A percentile compares a stretch with the other conserved stretches of the same genome.
Evolutionary conservation across 2,113 vertebrate species (phyloP).

Genomic region (Forbesichthys papilliferus): DNA sequence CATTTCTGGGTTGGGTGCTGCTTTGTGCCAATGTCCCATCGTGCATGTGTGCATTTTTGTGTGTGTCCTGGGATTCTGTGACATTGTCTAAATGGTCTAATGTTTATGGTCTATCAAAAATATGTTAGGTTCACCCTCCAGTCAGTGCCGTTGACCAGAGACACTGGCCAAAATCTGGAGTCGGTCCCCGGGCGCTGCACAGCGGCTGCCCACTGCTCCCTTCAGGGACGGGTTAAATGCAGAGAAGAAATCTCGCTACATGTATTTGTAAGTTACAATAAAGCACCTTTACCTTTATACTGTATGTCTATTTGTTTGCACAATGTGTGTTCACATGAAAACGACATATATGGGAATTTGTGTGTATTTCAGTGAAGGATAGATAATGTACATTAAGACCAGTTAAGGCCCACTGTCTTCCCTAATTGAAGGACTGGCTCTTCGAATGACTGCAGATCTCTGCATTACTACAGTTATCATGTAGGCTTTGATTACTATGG

Average conservation of each 20-base stretch:
- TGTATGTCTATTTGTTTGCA: no score
- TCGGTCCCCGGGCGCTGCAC: no score
- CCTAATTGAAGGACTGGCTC: conserved; percentile 52
- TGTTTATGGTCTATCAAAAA: background rate
- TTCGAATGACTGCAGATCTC: conserved; percentile 49
- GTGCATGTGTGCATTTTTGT: conserved; percentile 2
- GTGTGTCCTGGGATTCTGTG: background rate
- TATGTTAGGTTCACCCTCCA: no score
- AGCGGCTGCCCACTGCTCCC: no score
- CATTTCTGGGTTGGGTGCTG: conserved; percentile 56
- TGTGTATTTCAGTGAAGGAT: conserved; percentile 16
- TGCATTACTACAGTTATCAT: conserved; percentile 50
- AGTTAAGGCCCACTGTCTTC: conserved; percentile 24
- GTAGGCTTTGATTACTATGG: conserved; percentile 49
- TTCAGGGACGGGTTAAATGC: no score
- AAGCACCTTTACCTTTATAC: no score
- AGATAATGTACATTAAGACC: conserved; percentile 3
- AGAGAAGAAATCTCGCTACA: no score
- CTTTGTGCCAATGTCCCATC: conserved; percentile 32
- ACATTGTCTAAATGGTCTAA: background rate
- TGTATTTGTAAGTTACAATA: no score
- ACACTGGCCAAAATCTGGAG: no score
- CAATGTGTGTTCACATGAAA: no score
- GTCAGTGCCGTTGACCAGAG: no score
- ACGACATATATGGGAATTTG: background rate